Percentiles rank a stretch among this genome's conserved stretches.
phyloP scores from a whole-genome alignment of 2,888 invertebrate genomes.

The Adelognathus sp. region DNA sequence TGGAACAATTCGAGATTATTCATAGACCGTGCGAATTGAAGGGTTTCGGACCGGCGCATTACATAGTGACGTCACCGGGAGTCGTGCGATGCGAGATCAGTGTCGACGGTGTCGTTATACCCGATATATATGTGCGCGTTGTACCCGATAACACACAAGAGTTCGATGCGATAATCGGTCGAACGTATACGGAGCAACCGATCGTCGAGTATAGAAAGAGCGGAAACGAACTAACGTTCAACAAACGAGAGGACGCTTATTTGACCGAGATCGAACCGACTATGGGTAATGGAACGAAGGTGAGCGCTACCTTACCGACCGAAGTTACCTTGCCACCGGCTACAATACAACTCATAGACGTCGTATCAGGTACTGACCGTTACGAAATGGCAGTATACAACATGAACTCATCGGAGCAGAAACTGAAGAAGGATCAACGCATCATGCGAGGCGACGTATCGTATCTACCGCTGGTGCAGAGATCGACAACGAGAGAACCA shows the following conservation, averaged over 20 bases:
- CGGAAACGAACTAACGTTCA: slow-evolving; percentile 1
- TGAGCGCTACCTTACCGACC: neutral
- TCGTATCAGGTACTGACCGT: neutral
- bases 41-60: slow-evolving; percentile 10
- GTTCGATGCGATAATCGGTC: slow-evolving; percentile 14
- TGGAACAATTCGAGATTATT: neutral
- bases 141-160: slow-evolving; percentile 23
- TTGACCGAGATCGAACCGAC: neutral
- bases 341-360: neutral
- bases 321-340: neutral
- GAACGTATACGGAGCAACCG: slow-evolving; percentile 15
- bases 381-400: neutral
- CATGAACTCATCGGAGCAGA: neutral
- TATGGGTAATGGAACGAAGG: neutral
- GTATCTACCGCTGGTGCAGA: neutral
- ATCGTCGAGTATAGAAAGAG: slow-evolving; percentile 3
- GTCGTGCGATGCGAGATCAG: neutral
- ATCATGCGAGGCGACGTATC: neutral
- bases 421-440: neutral
- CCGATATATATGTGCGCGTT: neutral
- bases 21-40: neutral
- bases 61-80: neutral
- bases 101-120: neutral
- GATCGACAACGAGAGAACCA: neutral
- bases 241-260: neutral